Evolutionary conservation across 2,797 vertebrate species (phyloP), one percentile per base, ranked within the genome.

Genomic region (Tokudaia tokunoshimensis): DNA sequence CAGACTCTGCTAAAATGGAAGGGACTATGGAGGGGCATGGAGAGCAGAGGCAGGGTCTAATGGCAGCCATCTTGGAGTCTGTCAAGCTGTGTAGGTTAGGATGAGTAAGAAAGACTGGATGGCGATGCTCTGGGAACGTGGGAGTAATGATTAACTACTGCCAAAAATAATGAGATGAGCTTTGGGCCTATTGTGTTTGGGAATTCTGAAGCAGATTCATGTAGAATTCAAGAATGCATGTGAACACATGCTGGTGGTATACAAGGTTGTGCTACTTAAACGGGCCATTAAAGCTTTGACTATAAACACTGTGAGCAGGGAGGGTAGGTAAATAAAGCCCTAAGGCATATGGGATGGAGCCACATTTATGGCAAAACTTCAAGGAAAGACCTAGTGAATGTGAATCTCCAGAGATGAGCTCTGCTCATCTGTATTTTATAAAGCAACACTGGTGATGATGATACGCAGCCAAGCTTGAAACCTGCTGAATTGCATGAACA

Each of bases 391-490:
- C 52, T 89, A 59, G 5, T 65, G 59, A 22, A 44, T 34, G 29
- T 75, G 74, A 96, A 63, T 86, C 57, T 94, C 74, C n/a, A 93
- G 31, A 95, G 47, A 92, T 14, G 50, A 90, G 14, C 31, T 76
- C 92, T 86, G 41, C 29, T 79, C 55, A 83, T 55, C n/a, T 47
- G 15, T 37, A 75, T 84, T 95, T 82, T 95, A 79, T 22, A 5
- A 91, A 89, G 61, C 26, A 86, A 41, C 47, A 41, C 4, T 31
- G 74, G 31, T 65, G 52, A 89, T 91, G 86, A n/a, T 89, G 41
- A 78, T 93, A 85, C 47, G 52, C 47, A 95, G 70, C 19, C 47
- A 96, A 55, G 72, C 74, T 94, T 91, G 59, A 96, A 95, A 96
- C 76, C 22, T 29, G 70, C 72, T 92, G 37, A 96, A 96, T 92